Base-by-base conservation (phyloP, 2,888 invertebrate genomes). In the Papilio protenor region DNA sequence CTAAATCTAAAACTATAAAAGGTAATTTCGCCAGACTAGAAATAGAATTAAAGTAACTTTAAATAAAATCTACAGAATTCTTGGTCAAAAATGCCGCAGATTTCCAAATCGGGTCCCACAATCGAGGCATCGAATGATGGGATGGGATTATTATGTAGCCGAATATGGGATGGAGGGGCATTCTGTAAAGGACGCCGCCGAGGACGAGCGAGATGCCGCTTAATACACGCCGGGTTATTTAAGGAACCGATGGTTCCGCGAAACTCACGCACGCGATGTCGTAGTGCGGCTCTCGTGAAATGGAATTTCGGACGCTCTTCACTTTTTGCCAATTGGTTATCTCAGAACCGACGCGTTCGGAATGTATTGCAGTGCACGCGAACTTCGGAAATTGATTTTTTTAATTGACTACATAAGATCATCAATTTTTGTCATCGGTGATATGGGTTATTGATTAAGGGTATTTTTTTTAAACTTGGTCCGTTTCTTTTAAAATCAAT, bases 151-250 rank as follows among this genome's bases (percentile, higher is more conserved):
- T 92, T 92, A 91, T 92, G 89, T 88, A 86, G 87, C 94, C 94
- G 85, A 92, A 93, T 93, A 94, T 86, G 94, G 94, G 81, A 81
- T 84, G 83, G 81, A 83, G 83, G 85, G 87, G 85, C 91, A 92
- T 92, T 92, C 91, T 88, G 86, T 84, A 93, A 93, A 94, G 94
- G 93, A 92, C 93, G 88, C 93, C 94, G 94, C 92, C 87, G 90
- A 92, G 91, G 92, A 89, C 92, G 89, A 81, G 84, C 87, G 90
- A 90, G 90, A 91, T 91, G 85, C 86, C 87, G 85, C 71, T 61
- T 69, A 61, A 86, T 86, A 87, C 87, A 86, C 86, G 86, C 86
- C 84, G 84, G 86, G 88, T 89, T 92, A 92, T 92, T 92, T 92
- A 90, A 91, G 86, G 89, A 90, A 87, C 88, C 84, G 85, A 81